Percentiles rank a stretch among this genome's conserved stretches.
phyloP scores from a whole-genome alignment of 35 echinoderm and acorn worm genomes.

The Acanthaster planci region DNA sequence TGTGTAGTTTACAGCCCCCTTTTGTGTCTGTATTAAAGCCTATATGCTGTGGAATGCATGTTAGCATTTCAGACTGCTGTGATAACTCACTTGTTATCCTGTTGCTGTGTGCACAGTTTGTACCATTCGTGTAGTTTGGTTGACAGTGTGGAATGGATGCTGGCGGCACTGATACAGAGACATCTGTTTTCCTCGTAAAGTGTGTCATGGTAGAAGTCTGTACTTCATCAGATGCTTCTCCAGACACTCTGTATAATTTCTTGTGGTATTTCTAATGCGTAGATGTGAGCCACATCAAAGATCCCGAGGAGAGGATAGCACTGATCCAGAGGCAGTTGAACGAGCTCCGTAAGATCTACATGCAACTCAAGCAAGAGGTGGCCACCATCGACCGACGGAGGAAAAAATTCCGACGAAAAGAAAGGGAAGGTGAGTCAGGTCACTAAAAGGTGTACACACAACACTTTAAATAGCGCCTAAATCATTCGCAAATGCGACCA shows the following conservation, averaged over 20 bases:
- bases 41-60: too few relatives aligned
- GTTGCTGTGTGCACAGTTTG: too few relatives aligned
- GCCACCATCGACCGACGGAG: slow-evolving; percentile 90
- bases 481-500: too few relatives aligned
- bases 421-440: slow-evolving; percentile 73
- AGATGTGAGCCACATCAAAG: slow-evolving; percentile 80
- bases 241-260: background rate
- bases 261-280: background rate
- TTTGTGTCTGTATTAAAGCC: too few relatives aligned
- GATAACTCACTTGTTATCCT: too few relatives aligned
- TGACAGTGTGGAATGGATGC: too few relatives aligned
- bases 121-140: too few relatives aligned
- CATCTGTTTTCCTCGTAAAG: background rate
- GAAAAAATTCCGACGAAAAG: slow-evolving; percentile 90
- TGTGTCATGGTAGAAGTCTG: background rate
- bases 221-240: background rate
- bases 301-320: slow-evolving; percentile 79
- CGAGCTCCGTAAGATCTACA: slow-evolving; percentile 85
- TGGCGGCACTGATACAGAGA: background rate
- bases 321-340: slow-evolving; percentile 86
- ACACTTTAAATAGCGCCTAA: too few relatives aligned
- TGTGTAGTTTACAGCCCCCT: too few relatives aligned
- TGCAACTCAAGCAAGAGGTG: slow-evolving; percentile 83
- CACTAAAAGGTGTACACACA: too few relatives aligned
- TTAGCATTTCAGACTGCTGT: too few relatives aligned